A percentile compares a stretch with the other conserved stretches of the same genome.
Conservation (phyloP, 2,113 vertebrate species). For the Sterrhoptilus dennistouni region DNA sequence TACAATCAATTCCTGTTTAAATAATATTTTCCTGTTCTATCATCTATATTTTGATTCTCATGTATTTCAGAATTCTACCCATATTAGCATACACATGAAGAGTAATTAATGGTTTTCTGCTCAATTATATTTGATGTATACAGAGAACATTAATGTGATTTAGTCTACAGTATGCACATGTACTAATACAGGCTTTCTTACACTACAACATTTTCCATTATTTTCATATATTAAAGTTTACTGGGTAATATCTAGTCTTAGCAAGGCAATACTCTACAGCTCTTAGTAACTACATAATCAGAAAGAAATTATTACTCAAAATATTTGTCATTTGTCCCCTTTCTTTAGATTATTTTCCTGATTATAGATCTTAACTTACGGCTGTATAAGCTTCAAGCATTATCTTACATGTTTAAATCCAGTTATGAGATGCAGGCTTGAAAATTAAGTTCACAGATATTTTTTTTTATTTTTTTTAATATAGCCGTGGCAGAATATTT, state of each 20-base stretch:
- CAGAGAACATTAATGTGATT: not conserved
- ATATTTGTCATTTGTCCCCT: not conserved
- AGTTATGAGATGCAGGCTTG: not conserved
- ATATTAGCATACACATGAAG: not conserved
- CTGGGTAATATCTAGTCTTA: not conserved
- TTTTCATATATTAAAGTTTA: not conserved
- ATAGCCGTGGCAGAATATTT: not conserved
- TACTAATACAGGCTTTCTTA: not conserved
- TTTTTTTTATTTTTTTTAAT: not conserved
- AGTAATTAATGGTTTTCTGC: not conserved
- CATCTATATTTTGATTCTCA: not conserved
- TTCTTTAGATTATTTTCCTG: not conserved
- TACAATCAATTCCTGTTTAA: not conserved
- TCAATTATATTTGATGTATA: not conserved
- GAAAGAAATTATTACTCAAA: not conserved
- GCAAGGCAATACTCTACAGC: not conserved
- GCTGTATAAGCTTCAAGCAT: not conserved
- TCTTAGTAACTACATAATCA: not conserved
- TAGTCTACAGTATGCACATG: rapidly evolving
- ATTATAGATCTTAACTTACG: not conserved
- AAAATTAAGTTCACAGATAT: not conserved
- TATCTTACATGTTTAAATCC: not conserved
- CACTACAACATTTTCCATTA: not conserved
- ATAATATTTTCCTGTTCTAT: not conserved
- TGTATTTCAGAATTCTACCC: not conserved